Percentiles rank a stretch among this genome's conserved stretches.
Evolutionary conservation across 1,140 invertebrate species (phyloP).

Genomic region (Atta cephalotes): DNA sequence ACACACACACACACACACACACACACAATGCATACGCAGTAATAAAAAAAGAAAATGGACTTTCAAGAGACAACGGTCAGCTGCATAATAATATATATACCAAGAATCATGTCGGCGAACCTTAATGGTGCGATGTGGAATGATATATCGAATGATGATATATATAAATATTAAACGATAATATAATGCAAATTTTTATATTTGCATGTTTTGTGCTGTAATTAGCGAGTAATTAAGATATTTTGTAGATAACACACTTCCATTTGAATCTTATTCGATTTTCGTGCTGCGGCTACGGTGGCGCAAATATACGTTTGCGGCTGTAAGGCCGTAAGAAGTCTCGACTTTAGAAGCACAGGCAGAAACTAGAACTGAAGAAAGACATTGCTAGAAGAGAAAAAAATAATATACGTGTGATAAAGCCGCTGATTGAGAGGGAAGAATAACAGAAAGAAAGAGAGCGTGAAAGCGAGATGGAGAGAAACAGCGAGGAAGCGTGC

Average conservation of each 20-base stretch:
- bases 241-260: conserved; percentile 85
- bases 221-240: conserved; percentile 86
- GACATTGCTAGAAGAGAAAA: conserved; percentile 71
- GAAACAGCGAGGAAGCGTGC: conserved; percentile 5
- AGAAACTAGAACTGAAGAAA: conserved; percentile 79
- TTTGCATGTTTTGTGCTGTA: conserved; percentile 86
- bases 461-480: conserved; percentile 1
- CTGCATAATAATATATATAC: conserved; percentile 79
- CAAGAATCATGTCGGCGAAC: conserved; percentile 75
- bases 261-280: conserved; percentile 83
- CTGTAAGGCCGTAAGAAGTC: conserved; percentile 66
- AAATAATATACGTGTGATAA: conserved; percentile 67
- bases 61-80: conserved; percentile 66
- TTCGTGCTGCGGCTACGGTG: conserved; percentile 67
- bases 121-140: conserved; percentile 76
- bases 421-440: conserved; percentile 44
- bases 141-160: conserved; percentile 82
- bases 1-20: background rate
- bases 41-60: conserved; percentile 42
- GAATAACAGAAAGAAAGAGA: background rate
- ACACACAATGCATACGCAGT: conserved; percentile 34
- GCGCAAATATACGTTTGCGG: conserved; percentile 65
- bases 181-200: conserved; percentile 86
- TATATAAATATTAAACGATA: conserved; percentile 84
- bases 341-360: conserved; percentile 78